phyloP scores from a whole-genome alignment of 2,888 invertebrate species.

The Drosophila subquinaria region DNA sequence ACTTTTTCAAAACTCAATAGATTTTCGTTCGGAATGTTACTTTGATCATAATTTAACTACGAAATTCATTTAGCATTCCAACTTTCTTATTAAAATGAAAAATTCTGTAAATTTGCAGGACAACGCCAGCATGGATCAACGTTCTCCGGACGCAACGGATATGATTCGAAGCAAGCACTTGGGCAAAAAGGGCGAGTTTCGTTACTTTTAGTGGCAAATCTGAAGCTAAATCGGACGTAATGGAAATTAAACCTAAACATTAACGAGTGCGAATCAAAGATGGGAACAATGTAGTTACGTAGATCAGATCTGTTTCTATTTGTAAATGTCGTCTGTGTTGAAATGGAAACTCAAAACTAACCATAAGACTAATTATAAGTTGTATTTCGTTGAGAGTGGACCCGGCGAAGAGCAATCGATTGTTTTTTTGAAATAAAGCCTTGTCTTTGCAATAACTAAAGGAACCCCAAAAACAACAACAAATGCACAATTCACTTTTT shows the following conservation, averaged over 20 bases:
- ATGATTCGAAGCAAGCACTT: slow-evolving; percentile 95
- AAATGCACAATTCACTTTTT: neutral
- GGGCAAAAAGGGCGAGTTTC: slow-evolving; percentile 97
- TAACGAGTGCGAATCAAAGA: slow-evolving; percentile 11
- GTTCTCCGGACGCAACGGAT: slow-evolving; percentile 89
- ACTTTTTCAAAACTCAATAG: neutral
- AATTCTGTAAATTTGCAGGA: slow-evolving; percentile 48
- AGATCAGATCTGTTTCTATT: slow-evolving; percentile 45
- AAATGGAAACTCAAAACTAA: slow-evolving; percentile 63
- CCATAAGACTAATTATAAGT: slow-evolving; percentile 72
- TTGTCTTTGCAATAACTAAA: slow-evolving; percentile 69
- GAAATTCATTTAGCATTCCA: neutral
- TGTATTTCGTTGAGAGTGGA: slow-evolving; percentile 52
- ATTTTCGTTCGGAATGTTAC: neutral
- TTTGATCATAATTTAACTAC: neutral
- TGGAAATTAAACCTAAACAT: slow-evolving; percentile 26
- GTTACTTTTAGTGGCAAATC: slow-evolving; percentile 90
- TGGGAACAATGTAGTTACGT: slow-evolving; percentile 23
- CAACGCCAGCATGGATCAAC: slow-evolving; percentile 78
- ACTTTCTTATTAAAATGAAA: neutral
- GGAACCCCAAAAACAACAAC: slow-evolving; percentile 35
- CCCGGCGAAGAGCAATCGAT: slow-evolving; percentile 59
- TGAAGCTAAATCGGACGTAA: neutral
- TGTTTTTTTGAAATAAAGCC: slow-evolving; percentile 69
- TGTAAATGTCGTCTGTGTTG: slow-evolving; percentile 37